Conservation (phyloP, 2,888 invertebrate species). For the Schizaphis graminum region DNA sequence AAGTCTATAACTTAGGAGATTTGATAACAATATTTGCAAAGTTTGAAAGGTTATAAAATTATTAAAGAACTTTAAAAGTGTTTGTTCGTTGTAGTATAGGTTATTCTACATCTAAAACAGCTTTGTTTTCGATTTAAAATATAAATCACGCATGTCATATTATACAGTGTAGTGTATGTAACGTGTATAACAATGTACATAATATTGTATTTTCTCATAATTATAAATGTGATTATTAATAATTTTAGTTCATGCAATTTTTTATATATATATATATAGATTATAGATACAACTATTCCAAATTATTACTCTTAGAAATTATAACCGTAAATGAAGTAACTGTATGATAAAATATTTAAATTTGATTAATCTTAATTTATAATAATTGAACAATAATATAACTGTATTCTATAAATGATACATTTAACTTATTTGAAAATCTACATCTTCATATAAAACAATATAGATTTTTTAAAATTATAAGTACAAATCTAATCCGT, state of each 20-base stretch:
- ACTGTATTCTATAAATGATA: constrained; percentile 11
- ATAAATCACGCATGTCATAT: neutral
- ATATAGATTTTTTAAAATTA: constrained; percentile 3
- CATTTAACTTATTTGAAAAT: neutral
- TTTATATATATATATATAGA: no score
- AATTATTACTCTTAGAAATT: neutral
- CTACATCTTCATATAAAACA: constrained; percentile 18
- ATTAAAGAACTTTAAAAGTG: neutral
- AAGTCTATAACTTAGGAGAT: neutral
- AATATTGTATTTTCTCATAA: neutral
- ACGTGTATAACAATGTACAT: neutral
- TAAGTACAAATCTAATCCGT: neutral
- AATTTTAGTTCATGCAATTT: neutral
- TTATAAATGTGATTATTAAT: neutral
- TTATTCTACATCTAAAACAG: neutral
- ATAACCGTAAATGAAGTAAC: constrained; percentile 37
- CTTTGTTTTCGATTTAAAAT: neutral
- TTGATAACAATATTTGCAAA: neutral
- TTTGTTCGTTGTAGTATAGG: neutral
- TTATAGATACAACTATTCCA: neutral
- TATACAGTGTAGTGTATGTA: neutral
- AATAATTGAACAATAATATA: constrained; percentile 30
- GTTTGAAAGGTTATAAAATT: neutral
- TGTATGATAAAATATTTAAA: constrained; percentile 24
- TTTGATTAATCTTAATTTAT: constrained; percentile 3